These are phyloP conservation scores for Delphinapterus leucas DNA, from an alignment of 2,113 vertebrate species.

Conservation along the genomic window DNA sequence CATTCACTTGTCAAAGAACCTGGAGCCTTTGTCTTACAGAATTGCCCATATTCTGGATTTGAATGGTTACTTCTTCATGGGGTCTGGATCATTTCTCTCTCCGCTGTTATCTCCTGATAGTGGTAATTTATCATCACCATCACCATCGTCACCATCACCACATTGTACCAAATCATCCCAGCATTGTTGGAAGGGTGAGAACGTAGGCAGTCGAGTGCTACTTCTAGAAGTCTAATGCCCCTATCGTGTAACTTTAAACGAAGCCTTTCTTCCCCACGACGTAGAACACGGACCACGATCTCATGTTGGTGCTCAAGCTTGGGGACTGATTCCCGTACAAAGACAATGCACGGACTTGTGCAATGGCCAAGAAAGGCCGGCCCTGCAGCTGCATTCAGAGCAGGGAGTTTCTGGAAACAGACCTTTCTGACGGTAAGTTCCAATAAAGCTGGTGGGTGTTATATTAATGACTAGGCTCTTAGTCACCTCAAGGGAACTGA, in stretches of 20 bases:
- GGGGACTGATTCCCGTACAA: not conserved
- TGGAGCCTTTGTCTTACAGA: not conserved
- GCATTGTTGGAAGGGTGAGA: not conserved
- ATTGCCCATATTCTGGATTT: not conserved
- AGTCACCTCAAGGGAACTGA: constrained; percentile 78
- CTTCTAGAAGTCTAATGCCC: not conserved
- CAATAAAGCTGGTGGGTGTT: constrained; percentile 71
- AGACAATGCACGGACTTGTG: constrained; percentile 70
- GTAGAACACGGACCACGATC: constrained; percentile 21
- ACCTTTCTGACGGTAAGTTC: constrained; percentile 78
- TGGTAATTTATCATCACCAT: too few species aligned
- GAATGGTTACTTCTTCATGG: not conserved
- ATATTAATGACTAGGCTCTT: constrained; percentile 77
- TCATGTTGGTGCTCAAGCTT: constrained; percentile 26
- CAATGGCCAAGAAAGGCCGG: constrained; percentile 70
- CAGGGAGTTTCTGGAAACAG: constrained; percentile 76
- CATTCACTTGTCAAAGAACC: not conserved
- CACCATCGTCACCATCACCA: not conserved
- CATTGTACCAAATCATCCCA: not conserved
- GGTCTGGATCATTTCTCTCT: not conserved
- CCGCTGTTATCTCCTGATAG: not conserved
- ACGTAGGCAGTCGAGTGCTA: not conserved
- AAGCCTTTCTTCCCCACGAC: not conserved
- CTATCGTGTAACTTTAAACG: not conserved
- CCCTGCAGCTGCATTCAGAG: constrained; percentile 58